These are phyloP conservation scores for Ectemnius lituratus DNA, from an alignment of 2,888 invertebrate species.

Conservation along the genomic window DNA sequence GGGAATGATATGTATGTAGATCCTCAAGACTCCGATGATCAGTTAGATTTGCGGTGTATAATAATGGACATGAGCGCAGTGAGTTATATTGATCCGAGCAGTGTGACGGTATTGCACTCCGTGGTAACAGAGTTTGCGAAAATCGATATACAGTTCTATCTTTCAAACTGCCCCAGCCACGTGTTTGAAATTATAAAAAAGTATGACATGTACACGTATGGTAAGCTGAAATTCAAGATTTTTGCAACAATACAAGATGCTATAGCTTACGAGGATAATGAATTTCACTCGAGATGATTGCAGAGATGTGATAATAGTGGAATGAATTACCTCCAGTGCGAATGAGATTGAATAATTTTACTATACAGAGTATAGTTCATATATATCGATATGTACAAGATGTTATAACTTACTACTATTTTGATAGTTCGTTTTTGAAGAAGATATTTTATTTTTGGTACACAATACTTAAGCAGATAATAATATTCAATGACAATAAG, in stretches of 20 bases:
- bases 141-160: conserved; percentile 79
- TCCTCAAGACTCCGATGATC: conserved; percentile 57
- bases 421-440: no score
- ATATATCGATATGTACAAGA: not conserved
- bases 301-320: no score
- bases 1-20: conserved; percentile 65
- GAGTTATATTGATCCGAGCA: conserved; percentile 83
- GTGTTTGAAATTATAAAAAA: conserved; percentile 75
- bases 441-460: no score
- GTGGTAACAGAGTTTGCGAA: conserved; percentile 79
- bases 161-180: conserved; percentile 79
- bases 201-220: conserved; percentile 71
- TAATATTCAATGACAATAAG: no score
- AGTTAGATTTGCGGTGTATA: conserved; percentile 66
- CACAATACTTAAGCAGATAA: no score
- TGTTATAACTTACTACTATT: no score
- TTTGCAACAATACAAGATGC: conserved; percentile 84
- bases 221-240: conserved; percentile 76
- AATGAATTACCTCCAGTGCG: no score
- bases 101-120: conserved; percentile 80
- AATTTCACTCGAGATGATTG: conserved; percentile 53
- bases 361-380: conserved; percentile 4
- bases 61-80: conserved; percentile 83
- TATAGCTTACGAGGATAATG: conserved; percentile 77
- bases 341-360: not conserved